These are phyloP conservation scores for Drosophila arawakana DNA, from an alignment of 1,140 invertebrate species.

Conservation along the genomic window DNA sequence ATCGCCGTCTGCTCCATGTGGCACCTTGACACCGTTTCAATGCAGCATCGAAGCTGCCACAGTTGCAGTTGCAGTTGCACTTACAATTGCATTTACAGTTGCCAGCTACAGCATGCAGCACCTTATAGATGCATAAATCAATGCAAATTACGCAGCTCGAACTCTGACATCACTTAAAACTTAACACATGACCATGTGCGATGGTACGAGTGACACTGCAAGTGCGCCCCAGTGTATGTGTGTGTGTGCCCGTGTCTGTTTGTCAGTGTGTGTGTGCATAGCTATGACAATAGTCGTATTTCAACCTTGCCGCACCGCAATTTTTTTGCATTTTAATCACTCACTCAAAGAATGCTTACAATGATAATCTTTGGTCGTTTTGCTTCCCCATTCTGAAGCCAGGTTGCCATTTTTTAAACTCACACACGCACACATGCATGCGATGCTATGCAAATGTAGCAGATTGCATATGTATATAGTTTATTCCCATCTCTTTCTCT, in stretches of 20 bases:
- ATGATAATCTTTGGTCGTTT: conserved; percentile 68
- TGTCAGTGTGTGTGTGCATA: not conserved
- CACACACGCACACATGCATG: conserved; percentile 5
- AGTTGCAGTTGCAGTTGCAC: conserved; percentile 24
- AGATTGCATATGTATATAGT: conserved; percentile 34
- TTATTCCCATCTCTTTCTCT: not conserved
- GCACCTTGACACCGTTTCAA: conserved; percentile 71
- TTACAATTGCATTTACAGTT: not conserved
- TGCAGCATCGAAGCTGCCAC: conserved; percentile 19
- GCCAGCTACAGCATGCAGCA: conserved; percentile 19
- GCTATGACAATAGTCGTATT: conserved; percentile 52
- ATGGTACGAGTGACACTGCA: not conserved
- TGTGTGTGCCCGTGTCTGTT: not conserved
- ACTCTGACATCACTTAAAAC: conserved; percentile 62
- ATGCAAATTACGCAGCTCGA: conserved; percentile 72
- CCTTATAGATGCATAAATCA: conserved; percentile 64
- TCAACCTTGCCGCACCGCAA: conserved; percentile 45
- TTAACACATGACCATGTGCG: conserved; percentile 56
- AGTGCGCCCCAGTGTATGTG: not conserved
- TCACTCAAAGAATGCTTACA: conserved; percentile 80
- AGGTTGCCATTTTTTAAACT: conserved; percentile 52
- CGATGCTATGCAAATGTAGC: conserved; percentile 34
- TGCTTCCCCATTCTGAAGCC: conserved; percentile 11
- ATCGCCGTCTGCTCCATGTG: conserved; percentile 41
- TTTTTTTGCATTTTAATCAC: conserved; percentile 75